Evolutionary conservation across 2,113 vertebrate species (phyloP).

Genomic region (Rhea pennata): DNA sequence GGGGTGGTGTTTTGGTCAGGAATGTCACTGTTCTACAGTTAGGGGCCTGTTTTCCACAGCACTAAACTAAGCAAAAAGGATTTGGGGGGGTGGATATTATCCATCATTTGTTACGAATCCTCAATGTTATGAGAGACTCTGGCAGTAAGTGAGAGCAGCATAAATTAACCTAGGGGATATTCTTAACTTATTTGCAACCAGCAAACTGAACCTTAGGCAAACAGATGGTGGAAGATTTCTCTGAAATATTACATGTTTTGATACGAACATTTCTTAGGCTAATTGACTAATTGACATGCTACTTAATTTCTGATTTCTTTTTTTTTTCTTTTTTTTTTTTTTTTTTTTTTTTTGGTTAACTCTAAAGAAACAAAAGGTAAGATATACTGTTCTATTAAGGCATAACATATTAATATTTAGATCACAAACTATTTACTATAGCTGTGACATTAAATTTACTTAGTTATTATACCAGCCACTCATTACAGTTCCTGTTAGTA

Average conservation of each 20-base stretch:
- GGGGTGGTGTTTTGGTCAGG: not conserved
- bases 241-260: conserved; percentile 4
- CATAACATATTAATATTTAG: not conserved
- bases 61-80: not conserved
- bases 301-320: not conserved
- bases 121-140: not conserved
- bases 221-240: conserved; percentile 44
- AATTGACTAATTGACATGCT: no score
- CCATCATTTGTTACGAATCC: not conserved
- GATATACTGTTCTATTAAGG: not conserved
- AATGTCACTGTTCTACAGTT: not conserved
- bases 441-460: not conserved
- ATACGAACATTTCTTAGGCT: not conserved
- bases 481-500: not conserved
- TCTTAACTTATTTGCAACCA: not conserved
- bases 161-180: conserved; percentile 11
- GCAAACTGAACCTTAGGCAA: not conserved
- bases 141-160: not conserved
- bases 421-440: not conserved
- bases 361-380: not conserved
- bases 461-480: not conserved
- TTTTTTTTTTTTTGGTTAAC: not conserved
- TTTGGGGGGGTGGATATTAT: not conserved
- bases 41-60: not conserved
- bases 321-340: not conserved